These are phyloP conservation scores for Norana najaformis DNA, from an alignment of 2,888 invertebrate species.

Conservation along the genomic window DNA sequence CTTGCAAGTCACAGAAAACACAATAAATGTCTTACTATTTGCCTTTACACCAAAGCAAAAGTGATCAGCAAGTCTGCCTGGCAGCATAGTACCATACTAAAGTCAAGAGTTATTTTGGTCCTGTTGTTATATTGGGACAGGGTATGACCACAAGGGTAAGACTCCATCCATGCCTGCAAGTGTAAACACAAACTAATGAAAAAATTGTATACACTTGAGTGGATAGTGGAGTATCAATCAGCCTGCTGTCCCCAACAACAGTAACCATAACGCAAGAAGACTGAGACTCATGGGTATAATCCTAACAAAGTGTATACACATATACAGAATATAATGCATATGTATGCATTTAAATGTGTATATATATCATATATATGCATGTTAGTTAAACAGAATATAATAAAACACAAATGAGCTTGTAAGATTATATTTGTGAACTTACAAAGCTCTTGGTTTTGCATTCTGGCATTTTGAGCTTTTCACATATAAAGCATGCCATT, in stretches of 20 bases:
- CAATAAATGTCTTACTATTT: constrained; percentile 9
- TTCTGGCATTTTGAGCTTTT: background rate
- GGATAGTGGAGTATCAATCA: background rate
- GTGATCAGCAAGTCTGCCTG: background rate
- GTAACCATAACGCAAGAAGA: constrained; percentile 5
- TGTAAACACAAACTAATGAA: background rate
- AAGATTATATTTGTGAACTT: background rate
- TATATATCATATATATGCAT: too few species aligned
- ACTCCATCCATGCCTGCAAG: background rate
- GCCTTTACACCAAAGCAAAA: background rate
- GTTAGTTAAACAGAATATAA: background rate
- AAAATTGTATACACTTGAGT: background rate
- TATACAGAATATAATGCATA: background rate
- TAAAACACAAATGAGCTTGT: background rate
- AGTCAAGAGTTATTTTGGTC: background rate
- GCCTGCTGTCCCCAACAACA: background rate
- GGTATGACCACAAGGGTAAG: background rate
- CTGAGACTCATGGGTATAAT: background rate
- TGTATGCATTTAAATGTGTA: too few species aligned
- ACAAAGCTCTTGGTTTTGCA: background rate
- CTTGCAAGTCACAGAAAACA: background rate
- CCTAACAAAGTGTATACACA: background rate
- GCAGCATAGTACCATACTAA: background rate
- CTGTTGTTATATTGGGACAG: background rate
- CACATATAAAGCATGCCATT: too few species aligned